phyloP scores from a whole-genome alignment of 2,888 invertebrate genomes.

The Nipponacmea schrenckii region DNA sequence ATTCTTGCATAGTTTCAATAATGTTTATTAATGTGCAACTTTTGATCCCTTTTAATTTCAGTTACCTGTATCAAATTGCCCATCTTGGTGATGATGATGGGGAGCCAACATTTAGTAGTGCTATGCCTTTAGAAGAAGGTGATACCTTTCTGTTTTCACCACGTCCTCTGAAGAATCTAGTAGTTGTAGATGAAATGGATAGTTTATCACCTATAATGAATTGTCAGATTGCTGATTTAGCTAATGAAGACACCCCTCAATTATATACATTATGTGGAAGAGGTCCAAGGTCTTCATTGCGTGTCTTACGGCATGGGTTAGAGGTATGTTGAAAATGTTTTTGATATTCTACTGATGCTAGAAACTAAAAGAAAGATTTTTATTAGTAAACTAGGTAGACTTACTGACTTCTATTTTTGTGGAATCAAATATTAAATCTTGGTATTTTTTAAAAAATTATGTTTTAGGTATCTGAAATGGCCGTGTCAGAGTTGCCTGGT shows the following conservation, averaged over 20 bases:
- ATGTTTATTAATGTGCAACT: too few relatives aligned
- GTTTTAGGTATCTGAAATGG: constrained; percentile 93
- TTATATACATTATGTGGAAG: constrained; percentile 95
- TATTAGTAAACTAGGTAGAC: too few relatives aligned
- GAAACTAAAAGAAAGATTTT: too few relatives aligned
- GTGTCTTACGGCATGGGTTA: constrained; percentile 94
- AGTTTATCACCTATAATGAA: constrained; percentile 91
- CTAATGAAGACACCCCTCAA: constrained; percentile 99
- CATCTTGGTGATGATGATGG: constrained; percentile 99
- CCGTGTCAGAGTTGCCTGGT: constrained; percentile 98
- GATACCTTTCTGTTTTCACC: constrained; percentile 99
- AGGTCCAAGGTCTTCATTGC: constrained; percentile 91
- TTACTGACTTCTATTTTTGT: too few relatives aligned
- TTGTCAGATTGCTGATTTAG: constrained; percentile 75
- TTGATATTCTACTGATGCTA: too few relatives aligned
- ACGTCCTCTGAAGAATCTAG: constrained; percentile 89
- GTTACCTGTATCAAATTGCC: constrained; percentile 98
- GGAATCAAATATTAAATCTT: too few relatives aligned
- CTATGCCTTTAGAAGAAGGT: constrained; percentile 97
- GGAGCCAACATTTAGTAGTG: constrained; percentile 97
- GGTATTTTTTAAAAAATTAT: neutral
- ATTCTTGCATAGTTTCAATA: too few relatives aligned
- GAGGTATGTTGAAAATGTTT: constrained; percentile 72
- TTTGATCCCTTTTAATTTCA: constrained; percentile 69
- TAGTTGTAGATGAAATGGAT: constrained; percentile 96